Evolutionary conservation across 2,888 invertebrate species (phyloP).

Genomic region (Diaperis boleti): DNA sequence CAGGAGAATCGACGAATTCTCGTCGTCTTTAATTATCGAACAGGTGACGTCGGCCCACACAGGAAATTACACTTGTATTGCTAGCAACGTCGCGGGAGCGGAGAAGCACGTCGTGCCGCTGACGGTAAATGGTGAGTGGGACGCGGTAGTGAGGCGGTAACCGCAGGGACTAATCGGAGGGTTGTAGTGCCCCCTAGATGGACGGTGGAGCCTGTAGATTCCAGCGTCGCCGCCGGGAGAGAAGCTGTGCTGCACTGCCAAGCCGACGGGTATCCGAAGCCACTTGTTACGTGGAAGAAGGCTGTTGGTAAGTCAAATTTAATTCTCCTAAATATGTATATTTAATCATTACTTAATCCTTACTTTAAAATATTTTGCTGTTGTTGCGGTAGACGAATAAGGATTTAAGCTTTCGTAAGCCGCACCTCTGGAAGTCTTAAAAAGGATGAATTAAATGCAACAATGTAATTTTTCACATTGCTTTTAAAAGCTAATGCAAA

Average conservation of each 20-base stretch:
- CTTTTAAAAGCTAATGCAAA: too few relatives aligned
- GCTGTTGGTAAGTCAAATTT: slow-evolving; percentile 76
- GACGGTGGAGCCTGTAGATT: slow-evolving; percentile 86
- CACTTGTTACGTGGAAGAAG: slow-evolving; percentile 89
- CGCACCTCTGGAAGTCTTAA: too few relatives aligned
- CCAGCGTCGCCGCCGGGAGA: slow-evolving; percentile 85
- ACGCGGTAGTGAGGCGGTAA: neutral
- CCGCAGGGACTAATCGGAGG: neutral
- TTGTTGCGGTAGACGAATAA: too few relatives aligned
- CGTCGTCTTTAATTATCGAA: slow-evolving; percentile 87
- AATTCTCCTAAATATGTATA: neutral
- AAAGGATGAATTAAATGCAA: too few relatives aligned
- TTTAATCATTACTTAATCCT: too few relatives aligned
- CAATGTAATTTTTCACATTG: too few relatives aligned
- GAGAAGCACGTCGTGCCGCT: slow-evolving; percentile 83
- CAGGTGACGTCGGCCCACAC: slow-evolving; percentile 87
- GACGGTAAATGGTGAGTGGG: slow-evolving; percentile 80
- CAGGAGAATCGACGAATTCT: slow-evolving; percentile 84
- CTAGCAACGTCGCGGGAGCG: slow-evolving; percentile 87
- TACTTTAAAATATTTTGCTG: too few relatives aligned
- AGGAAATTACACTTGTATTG: slow-evolving; percentile 93
- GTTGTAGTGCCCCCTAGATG: slow-evolving; percentile 86
- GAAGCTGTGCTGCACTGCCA: slow-evolving; percentile 89
- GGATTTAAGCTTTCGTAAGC: too few relatives aligned
- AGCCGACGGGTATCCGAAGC: slow-evolving; percentile 92